A percentile compares a stretch with the other conserved stretches of the same genome.
Evolutionary conservation across 2,797 vertebrate genomes (phyloP).

Genomic region (Chloroceryle amazona): DNA sequence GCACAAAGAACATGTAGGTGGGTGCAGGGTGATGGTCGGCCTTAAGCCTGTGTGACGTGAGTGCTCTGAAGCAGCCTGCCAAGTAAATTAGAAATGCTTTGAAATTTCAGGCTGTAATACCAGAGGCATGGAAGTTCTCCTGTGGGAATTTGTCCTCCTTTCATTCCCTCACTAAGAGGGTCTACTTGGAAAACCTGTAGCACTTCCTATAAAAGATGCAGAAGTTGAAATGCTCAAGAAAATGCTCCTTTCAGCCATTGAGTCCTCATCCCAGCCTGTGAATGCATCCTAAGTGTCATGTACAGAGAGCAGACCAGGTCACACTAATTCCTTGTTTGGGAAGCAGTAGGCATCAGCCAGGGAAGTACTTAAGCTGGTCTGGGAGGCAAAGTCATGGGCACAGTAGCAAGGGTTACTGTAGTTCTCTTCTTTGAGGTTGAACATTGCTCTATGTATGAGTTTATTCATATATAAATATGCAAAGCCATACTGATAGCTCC

Average conservation of each 20-base stretch:
- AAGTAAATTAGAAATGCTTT: not conserved
- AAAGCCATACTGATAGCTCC: not conserved
- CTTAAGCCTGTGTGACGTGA: rapidly evolving
- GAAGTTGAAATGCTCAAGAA: not conserved
- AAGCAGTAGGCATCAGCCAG: not conserved
- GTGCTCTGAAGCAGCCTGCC: not conserved
- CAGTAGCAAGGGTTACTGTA: not conserved
- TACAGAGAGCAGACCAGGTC: not conserved
- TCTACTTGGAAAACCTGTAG: not conserved
- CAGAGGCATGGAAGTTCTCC: not conserved
- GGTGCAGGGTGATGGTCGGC: not conserved
- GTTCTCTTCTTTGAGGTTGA: not conserved
- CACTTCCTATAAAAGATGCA: not conserved
- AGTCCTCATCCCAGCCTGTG: not conserved
- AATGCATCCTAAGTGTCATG: not conserved
- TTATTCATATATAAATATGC: not conserved
- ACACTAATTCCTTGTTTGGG: not conserved
- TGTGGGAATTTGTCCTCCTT: not conserved
- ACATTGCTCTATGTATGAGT: not conserved
- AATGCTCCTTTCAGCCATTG: not conserved
- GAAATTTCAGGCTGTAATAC: not conserved
- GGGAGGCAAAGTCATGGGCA: not conserved
- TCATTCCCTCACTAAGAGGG: not conserved
- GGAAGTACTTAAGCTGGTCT: not conserved
- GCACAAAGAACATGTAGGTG: not conserved